Percentiles rank a stretch among this genome's conserved stretches.
Evolutionary conservation across 53 echinoderm and acorn worm genomes (phyloP).

Genomic region (Echinarachnius parma): DNA sequence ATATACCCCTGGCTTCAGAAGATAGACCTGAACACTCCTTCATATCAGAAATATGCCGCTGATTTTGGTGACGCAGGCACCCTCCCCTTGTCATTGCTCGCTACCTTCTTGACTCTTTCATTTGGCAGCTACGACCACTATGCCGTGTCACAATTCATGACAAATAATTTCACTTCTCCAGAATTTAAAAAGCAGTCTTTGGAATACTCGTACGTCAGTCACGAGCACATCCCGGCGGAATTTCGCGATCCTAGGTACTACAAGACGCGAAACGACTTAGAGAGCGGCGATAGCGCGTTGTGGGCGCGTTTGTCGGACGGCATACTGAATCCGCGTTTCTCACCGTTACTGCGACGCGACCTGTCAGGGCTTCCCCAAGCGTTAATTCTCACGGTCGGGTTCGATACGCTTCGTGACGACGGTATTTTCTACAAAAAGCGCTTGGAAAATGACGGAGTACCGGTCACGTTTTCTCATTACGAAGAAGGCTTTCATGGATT

Average conservation of each 20-base stretch:
- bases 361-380: slow-evolving; percentile 69
- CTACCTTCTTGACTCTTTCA: background rate
- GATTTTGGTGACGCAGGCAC: slow-evolving; percentile 29
- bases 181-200: slow-evolving; percentile 34
- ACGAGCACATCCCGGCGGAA: slow-evolving; percentile 34
- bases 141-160: background rate
- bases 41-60: slow-evolving; percentile 33
- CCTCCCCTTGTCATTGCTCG: slow-evolving; percentile 2
- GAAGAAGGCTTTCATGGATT: slow-evolving; percentile 28
- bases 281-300: slow-evolving; percentile 38
- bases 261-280: slow-evolving; percentile 5
- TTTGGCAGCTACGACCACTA: slow-evolving; percentile 15
- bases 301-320: slow-evolving; percentile 46
- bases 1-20: slow-evolving; percentile 69
- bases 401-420: slow-evolving; percentile 60
- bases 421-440: slow-evolving; percentile 55
- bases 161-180: slow-evolving; percentile 48
- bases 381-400: slow-evolving; percentile 61
- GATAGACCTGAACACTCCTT: slow-evolving; percentile 69
- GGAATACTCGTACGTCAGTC: slow-evolving; percentile 32
- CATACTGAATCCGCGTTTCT: slow-evolving; percentile 50
- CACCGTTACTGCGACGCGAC: slow-evolving; percentile 59
- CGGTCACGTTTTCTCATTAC: slow-evolving; percentile 21
- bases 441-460: slow-evolving; percentile 13
- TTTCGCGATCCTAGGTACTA: slow-evolving; percentile 48